Evolutionary conservation across 1,140 invertebrate species (phyloP).

Genomic region (Physella acuta): DNA sequence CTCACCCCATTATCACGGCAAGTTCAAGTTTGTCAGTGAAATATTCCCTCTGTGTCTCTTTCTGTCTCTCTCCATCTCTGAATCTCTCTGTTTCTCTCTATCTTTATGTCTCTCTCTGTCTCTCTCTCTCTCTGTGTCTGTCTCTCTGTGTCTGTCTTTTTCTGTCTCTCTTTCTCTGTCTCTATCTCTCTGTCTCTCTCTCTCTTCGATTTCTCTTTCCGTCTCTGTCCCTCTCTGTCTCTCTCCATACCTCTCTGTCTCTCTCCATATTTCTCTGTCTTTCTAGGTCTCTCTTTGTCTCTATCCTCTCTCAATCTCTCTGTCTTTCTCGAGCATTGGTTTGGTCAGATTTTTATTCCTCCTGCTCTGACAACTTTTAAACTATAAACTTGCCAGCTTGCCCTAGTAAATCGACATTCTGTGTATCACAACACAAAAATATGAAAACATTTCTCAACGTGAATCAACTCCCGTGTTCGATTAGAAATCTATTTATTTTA

Average conservation of each 20-base stretch:
- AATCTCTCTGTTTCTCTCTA: neutral
- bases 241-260: neutral
- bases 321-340: constrained; percentile 8
- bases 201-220: neutral
- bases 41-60: too few relatives aligned
- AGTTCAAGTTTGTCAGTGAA: too few relatives aligned
- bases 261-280: neutral
- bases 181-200: neutral
- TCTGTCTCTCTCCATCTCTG: constrained; percentile 3
- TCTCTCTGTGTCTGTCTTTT: neutral
- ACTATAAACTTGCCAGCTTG: neutral
- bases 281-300: neutral
- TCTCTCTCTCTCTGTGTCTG: neutral
- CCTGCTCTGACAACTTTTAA: neutral
- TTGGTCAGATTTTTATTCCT: neutral
- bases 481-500: too few relatives aligned
- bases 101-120: neutral
- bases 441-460: neutral
- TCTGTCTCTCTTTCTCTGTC: neutral
- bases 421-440: neutral
- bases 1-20: too few relatives aligned
- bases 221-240: neutral
- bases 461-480: neutral
- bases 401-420: neutral
- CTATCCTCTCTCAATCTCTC: constrained; percentile 13